These are phyloP conservation scores for Embiotoca jacksoni DNA, from an alignment of 2,113 vertebrate species.

Conservation along the genomic window DNA sequence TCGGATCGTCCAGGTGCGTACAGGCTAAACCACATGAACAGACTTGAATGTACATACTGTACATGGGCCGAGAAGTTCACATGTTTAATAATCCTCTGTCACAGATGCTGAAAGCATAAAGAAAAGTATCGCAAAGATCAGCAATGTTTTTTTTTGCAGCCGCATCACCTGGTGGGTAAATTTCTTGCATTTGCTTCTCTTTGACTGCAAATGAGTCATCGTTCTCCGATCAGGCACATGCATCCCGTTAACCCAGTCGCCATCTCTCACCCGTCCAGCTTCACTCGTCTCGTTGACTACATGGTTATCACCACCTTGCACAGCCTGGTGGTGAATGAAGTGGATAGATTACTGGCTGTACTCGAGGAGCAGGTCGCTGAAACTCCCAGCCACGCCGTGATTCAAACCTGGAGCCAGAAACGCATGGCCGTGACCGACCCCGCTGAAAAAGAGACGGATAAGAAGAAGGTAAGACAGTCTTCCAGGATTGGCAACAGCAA, in stretches of 20 bases:
- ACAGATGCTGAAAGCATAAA: too few species aligned
- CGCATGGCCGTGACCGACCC: constrained; percentile 32
- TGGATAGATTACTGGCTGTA: constrained; percentile 78
- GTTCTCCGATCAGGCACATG: background rate
- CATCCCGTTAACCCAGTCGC: background rate
- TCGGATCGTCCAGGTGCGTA: constrained; percentile 57
- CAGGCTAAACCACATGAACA: background rate
- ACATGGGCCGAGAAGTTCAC: too few species aligned
- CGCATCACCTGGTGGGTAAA: constrained; percentile 84
- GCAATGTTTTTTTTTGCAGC: constrained; percentile 77
- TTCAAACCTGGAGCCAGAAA: constrained; percentile 81
- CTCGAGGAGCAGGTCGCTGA: constrained; percentile 81
- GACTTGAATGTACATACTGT: too few species aligned
- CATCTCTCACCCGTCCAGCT: constrained; percentile 77
- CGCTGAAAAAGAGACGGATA: constrained; percentile 58
- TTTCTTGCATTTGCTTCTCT: background rate
- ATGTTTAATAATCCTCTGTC: too few species aligned
- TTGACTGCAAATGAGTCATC: background rate
- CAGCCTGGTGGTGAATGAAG: constrained; percentile 82
- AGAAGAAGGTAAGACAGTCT: constrained; percentile 67
- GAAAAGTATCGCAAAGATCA: constrained; percentile 64
- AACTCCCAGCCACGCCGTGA: constrained; percentile 80
- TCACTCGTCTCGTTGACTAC: constrained; percentile 89
- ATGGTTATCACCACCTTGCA: constrained; percentile 88
- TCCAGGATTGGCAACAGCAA: background rate